Conservation (phyloP, 2,113 vertebrate species). For the Octodon degus region DNA sequence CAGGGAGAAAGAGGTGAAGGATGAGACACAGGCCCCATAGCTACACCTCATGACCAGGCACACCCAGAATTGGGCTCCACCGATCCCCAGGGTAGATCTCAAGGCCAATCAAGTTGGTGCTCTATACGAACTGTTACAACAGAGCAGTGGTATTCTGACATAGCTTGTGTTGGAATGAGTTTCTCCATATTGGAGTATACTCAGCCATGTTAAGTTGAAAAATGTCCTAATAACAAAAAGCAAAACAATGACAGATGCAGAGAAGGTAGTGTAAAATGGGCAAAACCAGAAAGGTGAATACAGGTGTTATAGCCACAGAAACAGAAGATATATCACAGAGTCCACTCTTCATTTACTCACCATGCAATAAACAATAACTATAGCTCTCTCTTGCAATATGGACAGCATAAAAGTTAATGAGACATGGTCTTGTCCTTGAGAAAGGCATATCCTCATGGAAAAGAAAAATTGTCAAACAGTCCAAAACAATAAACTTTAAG, state of each 20-base stretch:
- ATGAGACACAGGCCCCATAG: background rate
- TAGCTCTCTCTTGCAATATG: background rate
- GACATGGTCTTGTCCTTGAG: background rate
- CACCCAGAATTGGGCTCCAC: background rate
- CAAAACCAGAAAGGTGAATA: background rate
- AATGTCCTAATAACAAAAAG: background rate
- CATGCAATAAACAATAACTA: background rate
- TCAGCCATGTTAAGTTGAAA: background rate
- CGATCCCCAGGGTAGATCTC: background rate
- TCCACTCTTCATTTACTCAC: background rate
- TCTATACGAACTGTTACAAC: background rate
- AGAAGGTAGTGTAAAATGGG: background rate
- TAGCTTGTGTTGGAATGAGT: background rate
- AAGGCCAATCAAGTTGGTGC: background rate
- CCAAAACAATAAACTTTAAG: background rate
- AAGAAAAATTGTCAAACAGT: background rate
- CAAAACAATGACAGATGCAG: background rate
- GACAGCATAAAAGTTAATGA: background rate
- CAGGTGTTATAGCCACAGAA: background rate
- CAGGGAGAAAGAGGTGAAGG: background rate
- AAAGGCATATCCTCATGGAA: background rate
- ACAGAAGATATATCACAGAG: background rate
- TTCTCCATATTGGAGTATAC: background rate
- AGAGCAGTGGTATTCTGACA: background rate
- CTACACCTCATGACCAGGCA: background rate